Evolutionary conservation across 2,888 invertebrate species (phyloP).

Genomic region (Hypolimnas misippus): DNA sequence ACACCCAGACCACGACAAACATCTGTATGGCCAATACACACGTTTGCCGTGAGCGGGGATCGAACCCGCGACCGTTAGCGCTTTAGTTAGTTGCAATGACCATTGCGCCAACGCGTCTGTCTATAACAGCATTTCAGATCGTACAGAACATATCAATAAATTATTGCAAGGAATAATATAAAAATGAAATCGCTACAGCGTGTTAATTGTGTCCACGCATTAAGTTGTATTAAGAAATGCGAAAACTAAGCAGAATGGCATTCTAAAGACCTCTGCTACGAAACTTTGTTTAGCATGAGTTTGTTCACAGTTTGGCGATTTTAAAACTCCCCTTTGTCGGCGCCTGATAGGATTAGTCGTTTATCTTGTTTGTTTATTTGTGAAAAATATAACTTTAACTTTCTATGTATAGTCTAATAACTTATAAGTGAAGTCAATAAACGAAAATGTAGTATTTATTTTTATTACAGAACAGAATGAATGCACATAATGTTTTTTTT

Average conservation of each 20-base stretch:
- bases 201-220: constrained; percentile 52
- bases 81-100: no score
- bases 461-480: no score
- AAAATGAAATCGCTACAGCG: constrained; percentile 49
- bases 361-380: constrained; percentile 47
- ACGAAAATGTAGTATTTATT: background rate
- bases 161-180: no score
- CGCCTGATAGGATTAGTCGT: constrained; percentile 61
- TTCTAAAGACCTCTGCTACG: constrained; percentile 77
- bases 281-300: constrained; percentile 78
- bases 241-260: constrained; percentile 80
- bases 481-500: no score
- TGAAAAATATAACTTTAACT: background rate
- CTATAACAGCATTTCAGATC: no score
- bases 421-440: background rate
- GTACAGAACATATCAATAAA: no score
- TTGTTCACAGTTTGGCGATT: constrained; percentile 66
- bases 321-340: constrained; percentile 59
- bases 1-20: no score
- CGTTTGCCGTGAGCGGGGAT: no score
- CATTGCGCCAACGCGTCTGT: no score
- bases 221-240: constrained; percentile 81
- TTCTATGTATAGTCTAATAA: background rate
- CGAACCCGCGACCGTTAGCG: no score
- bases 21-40: no score